Percentiles rank a stretch among this genome's conserved stretches.
phyloP scores from a whole-genome alignment of 1,140 invertebrate genomes.

The Megalonaias nervosa region DNA sequence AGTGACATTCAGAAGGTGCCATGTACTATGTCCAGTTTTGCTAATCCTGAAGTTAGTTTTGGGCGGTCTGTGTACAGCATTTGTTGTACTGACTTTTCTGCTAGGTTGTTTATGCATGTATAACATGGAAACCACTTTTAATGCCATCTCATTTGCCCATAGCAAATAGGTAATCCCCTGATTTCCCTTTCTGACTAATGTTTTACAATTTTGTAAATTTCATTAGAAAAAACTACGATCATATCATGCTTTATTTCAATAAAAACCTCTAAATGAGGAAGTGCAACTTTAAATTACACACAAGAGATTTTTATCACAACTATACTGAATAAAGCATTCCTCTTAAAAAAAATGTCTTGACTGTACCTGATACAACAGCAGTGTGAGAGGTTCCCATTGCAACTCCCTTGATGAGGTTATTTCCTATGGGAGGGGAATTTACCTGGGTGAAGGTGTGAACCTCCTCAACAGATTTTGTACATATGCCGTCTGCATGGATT shows the following conservation, averaged over 20 bases:
- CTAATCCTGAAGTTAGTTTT: too few species aligned
- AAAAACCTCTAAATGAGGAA: background rate
- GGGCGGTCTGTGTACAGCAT: too few species aligned
- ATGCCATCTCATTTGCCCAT: background rate
- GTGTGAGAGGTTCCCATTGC: slow-evolving; percentile 70
- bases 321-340: background rate
- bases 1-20: too few species aligned
- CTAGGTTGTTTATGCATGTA: too few species aligned
- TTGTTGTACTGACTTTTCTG: too few species aligned
- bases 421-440: slow-evolving; percentile 52
- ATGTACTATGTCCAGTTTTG: too few species aligned
- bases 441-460: slow-evolving; percentile 60
- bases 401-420: slow-evolving; percentile 54
- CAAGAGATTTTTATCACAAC: background rate
- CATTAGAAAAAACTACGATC: background rate
- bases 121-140: too few species aligned
- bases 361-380: slow-evolving; percentile 66
- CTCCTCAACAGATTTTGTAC: slow-evolving; percentile 62
- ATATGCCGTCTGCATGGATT: slow-evolving; percentile 42
- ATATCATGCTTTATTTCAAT: background rate
- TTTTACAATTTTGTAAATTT: background rate
- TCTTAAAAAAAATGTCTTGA: background rate
- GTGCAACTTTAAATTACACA: background rate
- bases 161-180: too few species aligned
- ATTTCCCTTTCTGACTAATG: too few species aligned